Evolutionary conservation across 2,888 invertebrate genomes (phyloP).

Genomic region (Hypolimnas misippus): DNA sequence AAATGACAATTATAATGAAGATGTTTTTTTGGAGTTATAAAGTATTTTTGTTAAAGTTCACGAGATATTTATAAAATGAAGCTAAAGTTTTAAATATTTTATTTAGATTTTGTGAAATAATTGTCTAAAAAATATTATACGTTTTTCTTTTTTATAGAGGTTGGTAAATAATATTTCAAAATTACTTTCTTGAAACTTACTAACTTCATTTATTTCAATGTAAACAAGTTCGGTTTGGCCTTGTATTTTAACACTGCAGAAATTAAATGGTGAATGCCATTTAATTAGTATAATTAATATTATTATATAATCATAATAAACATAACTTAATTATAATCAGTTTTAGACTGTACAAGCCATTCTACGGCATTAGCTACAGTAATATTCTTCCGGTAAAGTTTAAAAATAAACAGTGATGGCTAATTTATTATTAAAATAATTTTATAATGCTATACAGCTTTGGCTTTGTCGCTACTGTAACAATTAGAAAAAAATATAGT

Average conservation of each 20-base stretch:
- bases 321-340: too few species aligned
- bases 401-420: too few species aligned
- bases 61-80: not conserved
- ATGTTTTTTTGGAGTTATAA: slow-evolving; percentile 17
- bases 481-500: too few species aligned
- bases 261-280: not conserved
- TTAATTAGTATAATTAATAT: not conserved
- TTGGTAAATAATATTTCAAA: not conserved
- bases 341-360: too few species aligned
- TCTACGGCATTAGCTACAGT: too few species aligned
- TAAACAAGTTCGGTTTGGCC: slow-evolving; percentile 16
- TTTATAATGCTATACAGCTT: too few species aligned
- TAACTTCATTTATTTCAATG: slow-evolving; percentile 9
- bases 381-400: too few species aligned
- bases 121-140: not conserved
- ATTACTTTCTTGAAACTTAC: slow-evolving; percentile 7
- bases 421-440: too few species aligned
- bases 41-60: not conserved
- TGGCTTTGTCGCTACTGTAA: too few species aligned
- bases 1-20: slow-evolving; percentile 7
- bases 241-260: not conserved
- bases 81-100: slow-evolving; percentile 1
- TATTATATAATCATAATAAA: slow-evolving; percentile 1
- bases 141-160: not conserved
- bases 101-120: not conserved